Base-by-base conservation (phyloP, 2,888 invertebrate species). In the Adela reaumurella region DNA sequence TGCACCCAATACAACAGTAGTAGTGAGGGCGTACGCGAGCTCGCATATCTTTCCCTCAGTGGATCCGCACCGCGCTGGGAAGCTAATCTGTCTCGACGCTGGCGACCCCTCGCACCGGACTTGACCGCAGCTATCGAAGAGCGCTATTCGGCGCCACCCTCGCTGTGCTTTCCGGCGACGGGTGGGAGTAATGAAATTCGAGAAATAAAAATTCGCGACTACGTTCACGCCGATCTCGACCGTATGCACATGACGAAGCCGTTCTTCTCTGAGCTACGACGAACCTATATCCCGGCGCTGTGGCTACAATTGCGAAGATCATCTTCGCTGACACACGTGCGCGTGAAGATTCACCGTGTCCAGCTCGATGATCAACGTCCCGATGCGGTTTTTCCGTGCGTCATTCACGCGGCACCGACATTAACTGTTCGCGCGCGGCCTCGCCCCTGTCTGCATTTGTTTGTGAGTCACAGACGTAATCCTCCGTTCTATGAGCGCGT, bases 171-270 rank as follows among this genome's bases (percentile, higher is more conserved):
- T n/a, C n/a, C n/a, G n/a, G 86, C 85, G 59, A 89, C 89, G 46
- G 87, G 88, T 56, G 35, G 35, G 11, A 14, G 3, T 8, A 8
- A 3, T 3, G 35, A 35, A 3, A n/a, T n/a, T n/a, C n/a, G n/a
- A n/a, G n/a, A n/a, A n/a, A n/a, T n/a, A n/a, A n/a, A n/a, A n/a
- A 67, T 91, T 44, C 89, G 90, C 62, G 90, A 91, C 62, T 89
- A 88, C 62, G 83, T 92, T 8, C 73, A 91, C 78, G 87, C 91
- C 49, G 91, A 92, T 62, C 83, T 93, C 55, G 85, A 85, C 46
- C 90, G 88, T 64, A 92, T 93, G 92, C 88, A 88, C 57, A 91
- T 93, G 89, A 86, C 89, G 0, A 90, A 90, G 63, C 92, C 93
- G 1, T 92, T 91, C 68, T 90, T 88, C 60, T 90, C 91, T 0